Evolutionary conservation across 2,113 vertebrate species (phyloP), one percentile per base, ranked within the genome.

Genomic region (Eira barbara): DNA sequence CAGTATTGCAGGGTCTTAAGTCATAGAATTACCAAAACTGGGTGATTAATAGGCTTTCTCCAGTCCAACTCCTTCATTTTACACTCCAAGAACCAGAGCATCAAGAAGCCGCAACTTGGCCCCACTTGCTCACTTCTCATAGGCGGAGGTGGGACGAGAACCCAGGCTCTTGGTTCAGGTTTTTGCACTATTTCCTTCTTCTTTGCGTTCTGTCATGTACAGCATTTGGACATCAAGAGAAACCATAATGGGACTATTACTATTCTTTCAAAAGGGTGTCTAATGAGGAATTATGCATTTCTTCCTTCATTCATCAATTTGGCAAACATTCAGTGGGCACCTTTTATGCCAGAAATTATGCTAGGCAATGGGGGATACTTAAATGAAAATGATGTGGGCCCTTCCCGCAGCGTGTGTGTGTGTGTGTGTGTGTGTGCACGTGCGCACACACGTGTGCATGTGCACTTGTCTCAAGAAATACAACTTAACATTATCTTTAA

Each of bases 11-110:
- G 69, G 27, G 82, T 45, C 59, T 10, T 88, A 92, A 91, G 82
- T 83, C 92, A 92, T 0, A 65, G 82, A 81, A 85, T 79, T 71
- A 94, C 79, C 91, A 59, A 93, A 93, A 31, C 23, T 3, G 9
- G 55, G 12, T 79, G 91, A 96, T 95, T 55, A 81, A 93, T 59
- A 69, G 91, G 52, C 49, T 67, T 96, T 87, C 94, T 89, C 47
- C 45, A 65, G 83, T 9, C 71, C n/a, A 52, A 45, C 49, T 86
- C 42, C 83, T 96, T 96, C 86, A 76, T 83, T 86, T 96, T 85
- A 80, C 42, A 95, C 87, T 90, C 80, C 78, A 81, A 89, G 59
- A 79, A 91, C 69, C 20, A 78, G 36, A 11, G 36, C 55, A 85
- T 89, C 45, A 49, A 73, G 65, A 79, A 89, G 20, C 31, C 31